Conservation (phyloP, 2,113 vertebrate genomes). For the Atlantisia rogersi region DNA sequence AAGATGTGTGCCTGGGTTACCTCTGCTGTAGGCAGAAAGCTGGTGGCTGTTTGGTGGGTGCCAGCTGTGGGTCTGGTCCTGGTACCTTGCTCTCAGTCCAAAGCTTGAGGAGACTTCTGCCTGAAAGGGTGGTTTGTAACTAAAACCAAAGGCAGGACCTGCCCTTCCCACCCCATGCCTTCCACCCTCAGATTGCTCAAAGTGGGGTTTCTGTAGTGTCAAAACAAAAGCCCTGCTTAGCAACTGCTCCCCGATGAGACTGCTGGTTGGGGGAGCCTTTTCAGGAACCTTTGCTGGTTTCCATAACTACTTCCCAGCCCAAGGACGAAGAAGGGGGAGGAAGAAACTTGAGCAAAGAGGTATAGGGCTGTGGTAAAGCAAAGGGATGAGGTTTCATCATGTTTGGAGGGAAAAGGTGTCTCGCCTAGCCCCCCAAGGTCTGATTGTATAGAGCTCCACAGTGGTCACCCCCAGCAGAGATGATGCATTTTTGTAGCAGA, state of each 20-base stretch:
- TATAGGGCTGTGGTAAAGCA: not conserved
- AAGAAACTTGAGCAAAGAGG: not conserved
- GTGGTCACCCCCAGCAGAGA: fast-evolving
- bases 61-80: not conserved
- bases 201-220: not conserved
- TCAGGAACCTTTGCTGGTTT: not conserved
- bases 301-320: not conserved
- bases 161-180: not conserved
- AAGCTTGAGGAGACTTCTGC: fast-evolving
- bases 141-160: not conserved
- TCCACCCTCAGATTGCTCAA: fast-evolving
- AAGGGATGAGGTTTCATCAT: not conserved
- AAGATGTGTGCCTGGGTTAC: not conserved
- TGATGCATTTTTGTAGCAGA: not conserved
- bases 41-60: not conserved
- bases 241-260: not conserved
- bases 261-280: not conserved
- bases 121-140: not conserved
- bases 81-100: not conserved
- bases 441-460: fast-evolving
- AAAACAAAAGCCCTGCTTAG: not conserved
- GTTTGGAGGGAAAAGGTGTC: not conserved
- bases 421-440: too few relatives aligned
- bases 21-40: not conserved
- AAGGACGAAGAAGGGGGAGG: not conserved